Evolutionary conservation across 2,797 vertebrate genomes (phyloP).

Genomic region (Gobio occitaniae): DNA sequence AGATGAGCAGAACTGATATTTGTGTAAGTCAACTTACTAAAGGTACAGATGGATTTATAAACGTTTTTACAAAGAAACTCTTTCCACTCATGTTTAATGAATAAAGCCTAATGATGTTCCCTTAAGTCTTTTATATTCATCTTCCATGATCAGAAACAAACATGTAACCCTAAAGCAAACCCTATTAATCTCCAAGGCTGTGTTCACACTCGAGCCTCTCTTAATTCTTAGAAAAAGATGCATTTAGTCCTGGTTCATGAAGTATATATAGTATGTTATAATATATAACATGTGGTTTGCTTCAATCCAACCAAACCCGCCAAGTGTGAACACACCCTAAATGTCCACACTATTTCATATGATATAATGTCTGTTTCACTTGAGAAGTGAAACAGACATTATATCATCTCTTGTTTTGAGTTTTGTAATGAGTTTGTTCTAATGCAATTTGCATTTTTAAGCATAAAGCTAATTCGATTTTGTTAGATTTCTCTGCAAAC

Average conservation of each 20-base stretch:
- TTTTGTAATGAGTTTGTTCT: too few relatives aligned
- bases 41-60: not conserved
- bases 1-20: not conserved
- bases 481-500: not conserved
- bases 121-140: not conserved
- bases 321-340: not conserved
- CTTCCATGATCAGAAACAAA: not conserved
- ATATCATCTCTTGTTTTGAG: not conserved
- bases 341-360: too few relatives aligned
- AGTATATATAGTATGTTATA: too few relatives aligned
- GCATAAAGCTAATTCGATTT: not conserved
- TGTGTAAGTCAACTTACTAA: not conserved
- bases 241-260: not conserved
- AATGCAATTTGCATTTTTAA: not conserved
- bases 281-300: too few relatives aligned
- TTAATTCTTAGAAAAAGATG: not conserved
- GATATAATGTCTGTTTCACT: not conserved
- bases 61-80: not conserved
- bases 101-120: not conserved
- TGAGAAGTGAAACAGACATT: not conserved
- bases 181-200: not conserved
- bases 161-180: not conserved
- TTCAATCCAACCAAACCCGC: too few relatives aligned
- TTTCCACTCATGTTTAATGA: not conserved
- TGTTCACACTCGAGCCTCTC: not conserved